Conservation (phyloP, 1,140 invertebrate genomes). For the Elysia chlorotica region DNA sequence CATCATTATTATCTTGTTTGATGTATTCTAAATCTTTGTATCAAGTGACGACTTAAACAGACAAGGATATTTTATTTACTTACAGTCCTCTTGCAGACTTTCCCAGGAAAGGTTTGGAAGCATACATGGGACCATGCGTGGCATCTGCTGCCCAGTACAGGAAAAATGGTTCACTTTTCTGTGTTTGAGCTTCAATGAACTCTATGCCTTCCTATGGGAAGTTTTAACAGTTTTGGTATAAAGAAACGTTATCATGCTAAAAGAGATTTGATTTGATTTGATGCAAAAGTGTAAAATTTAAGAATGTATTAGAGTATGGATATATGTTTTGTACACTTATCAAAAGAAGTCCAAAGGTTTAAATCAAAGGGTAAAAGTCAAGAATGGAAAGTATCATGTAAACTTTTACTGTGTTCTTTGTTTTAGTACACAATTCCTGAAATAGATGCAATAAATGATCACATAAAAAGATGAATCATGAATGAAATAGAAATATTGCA, state of each 20-base stretch:
- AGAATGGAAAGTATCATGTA: not conserved
- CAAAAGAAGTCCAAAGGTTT: not conserved
- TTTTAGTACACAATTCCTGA: too few species aligned
- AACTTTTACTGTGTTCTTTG: too few species aligned
- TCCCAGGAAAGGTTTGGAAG: conserved; percentile 57
- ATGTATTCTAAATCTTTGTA: not conserved
- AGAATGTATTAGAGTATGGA: too few species aligned
- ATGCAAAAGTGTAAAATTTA: too few species aligned
- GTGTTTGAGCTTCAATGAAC: conserved; percentile 55
- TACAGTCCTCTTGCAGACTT: conserved; percentile 60
- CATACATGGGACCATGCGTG: conserved; percentile 63
- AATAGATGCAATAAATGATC: too few species aligned
- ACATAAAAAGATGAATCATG: too few species aligned
- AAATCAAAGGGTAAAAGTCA: not conserved
- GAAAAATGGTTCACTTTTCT: conserved; percentile 59
- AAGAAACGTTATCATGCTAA: not conserved
- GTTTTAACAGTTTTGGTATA: not conserved
- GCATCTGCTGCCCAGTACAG: conserved; percentile 64
- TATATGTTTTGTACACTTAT: not conserved
- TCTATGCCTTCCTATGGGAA: conserved; percentile 57
- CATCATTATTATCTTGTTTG: not conserved
- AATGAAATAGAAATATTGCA: too few species aligned
- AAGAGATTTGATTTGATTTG: not conserved
- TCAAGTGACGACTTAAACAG: too few species aligned
- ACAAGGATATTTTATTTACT: not conserved